These are phyloP conservation scores for Agelas oroides DNA, from an alignment of 37 sponge, comb jelly and placozoan genomes.

Conservation along the genomic window DNA sequence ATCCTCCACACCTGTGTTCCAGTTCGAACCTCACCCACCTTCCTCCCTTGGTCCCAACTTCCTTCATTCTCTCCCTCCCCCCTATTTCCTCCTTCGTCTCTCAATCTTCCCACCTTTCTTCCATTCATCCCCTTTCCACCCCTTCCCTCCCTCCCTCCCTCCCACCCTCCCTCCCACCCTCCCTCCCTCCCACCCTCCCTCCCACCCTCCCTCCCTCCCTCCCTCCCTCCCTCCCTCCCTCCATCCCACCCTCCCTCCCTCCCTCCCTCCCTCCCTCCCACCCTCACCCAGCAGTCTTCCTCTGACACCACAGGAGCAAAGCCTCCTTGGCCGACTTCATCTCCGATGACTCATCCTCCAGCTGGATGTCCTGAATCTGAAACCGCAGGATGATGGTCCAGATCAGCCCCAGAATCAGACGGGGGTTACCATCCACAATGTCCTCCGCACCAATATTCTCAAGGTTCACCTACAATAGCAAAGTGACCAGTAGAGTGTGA, in stretches of 20 bases:
- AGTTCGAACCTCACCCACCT: too few species aligned
- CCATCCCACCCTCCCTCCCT: too few species aligned
- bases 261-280: background rate
- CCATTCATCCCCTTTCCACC: background rate
- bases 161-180: too few species aligned
- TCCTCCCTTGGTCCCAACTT: background rate
- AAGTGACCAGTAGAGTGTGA: background rate
- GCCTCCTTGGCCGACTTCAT: slow-evolving; percentile 95
- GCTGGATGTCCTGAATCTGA: slow-evolving; percentile 75
- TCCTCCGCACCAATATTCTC: slow-evolving; percentile 95
- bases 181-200: too few species aligned
- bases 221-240: too few species aligned
- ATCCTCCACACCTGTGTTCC: too few species aligned
- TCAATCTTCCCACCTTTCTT: background rate
- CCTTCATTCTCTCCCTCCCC: background rate
- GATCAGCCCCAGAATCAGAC: slow-evolving; percentile 90
- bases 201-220: too few species aligned
- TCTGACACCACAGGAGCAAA: slow-evolving; percentile 95
- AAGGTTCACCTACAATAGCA: slow-evolving; percentile 72
- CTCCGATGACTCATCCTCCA: slow-evolving; percentile 89
- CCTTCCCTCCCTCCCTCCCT: too few species aligned
- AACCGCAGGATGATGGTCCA: slow-evolving; percentile 96
- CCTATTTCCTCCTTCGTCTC: background rate
- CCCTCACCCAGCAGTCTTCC: slow-evolving; percentile 88
- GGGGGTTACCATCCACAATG: slow-evolving; percentile 94